These are phyloP conservation scores for Polypedilum pembai DNA, from an alignment of 1,140 invertebrate species.

Conservation along the genomic window DNA sequence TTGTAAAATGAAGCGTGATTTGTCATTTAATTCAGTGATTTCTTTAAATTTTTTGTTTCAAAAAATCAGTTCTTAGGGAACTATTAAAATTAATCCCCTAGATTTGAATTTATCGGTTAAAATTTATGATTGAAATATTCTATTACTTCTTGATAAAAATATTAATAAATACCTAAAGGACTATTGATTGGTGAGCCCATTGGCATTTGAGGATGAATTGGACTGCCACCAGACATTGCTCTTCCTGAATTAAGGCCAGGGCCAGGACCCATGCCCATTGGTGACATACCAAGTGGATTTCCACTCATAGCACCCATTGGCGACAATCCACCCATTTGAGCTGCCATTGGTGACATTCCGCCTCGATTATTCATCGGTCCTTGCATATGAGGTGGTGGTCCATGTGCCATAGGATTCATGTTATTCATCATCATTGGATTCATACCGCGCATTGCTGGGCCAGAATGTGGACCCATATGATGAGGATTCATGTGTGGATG, in stretches of 20 bases:
- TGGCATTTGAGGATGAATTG: slow-evolving; percentile 60
- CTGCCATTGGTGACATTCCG: slow-evolving; percentile 55
- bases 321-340: slow-evolving; percentile 56
- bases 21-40: too few relatives aligned
- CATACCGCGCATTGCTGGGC: slow-evolving; percentile 62
- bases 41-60: too few relatives aligned
- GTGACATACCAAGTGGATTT: slow-evolving; percentile 41
- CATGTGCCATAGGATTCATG: slow-evolving; percentile 47
- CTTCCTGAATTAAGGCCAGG: slow-evolving; percentile 52
- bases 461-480: slow-evolving; percentile 52
- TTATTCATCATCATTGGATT: slow-evolving; percentile 54
- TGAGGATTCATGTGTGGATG: slow-evolving; percentile 45
- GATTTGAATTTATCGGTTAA: too few relatives aligned
- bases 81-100: too few relatives aligned
- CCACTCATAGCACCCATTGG: slow-evolving; percentile 57
- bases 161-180: slow-evolving; percentile 48
- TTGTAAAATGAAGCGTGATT: too few relatives aligned
- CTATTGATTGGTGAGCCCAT: slow-evolving; percentile 67
- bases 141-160: too few relatives aligned
- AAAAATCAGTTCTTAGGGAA: too few relatives aligned
- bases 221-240: slow-evolving; percentile 51
- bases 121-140: too few relatives aligned
- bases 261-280: slow-evolving; percentile 48
- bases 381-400: slow-evolving; percentile 44
- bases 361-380: slow-evolving; percentile 40